These are phyloP conservation scores for Vireo griseus DNA, from an alignment of 2,797 vertebrate species.

Conservation along the genomic window DNA sequence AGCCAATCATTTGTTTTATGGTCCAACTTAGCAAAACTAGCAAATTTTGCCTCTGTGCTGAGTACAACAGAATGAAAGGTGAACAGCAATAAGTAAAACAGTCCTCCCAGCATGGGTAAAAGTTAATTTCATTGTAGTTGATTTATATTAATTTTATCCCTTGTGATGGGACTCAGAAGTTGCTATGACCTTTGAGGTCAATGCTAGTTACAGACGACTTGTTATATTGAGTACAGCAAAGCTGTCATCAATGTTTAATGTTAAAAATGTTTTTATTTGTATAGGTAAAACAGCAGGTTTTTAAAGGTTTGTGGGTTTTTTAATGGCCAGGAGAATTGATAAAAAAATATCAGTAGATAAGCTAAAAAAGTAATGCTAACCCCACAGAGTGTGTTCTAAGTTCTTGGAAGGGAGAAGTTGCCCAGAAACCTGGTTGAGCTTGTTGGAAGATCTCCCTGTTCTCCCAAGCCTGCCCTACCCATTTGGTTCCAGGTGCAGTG, in stretches of 20 bases:
- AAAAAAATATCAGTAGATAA: not conserved
- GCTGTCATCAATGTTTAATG: not conserved
- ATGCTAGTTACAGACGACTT: not conserved
- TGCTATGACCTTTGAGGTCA: not conserved
- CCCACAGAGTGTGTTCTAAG: not conserved
- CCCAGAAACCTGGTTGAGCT: not conserved
- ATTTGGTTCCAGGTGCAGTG: not conserved
- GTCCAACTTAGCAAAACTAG: not conserved
- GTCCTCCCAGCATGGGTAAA: not conserved
- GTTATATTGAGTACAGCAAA: not conserved
- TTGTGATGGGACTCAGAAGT: not conserved
- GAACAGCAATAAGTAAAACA: not conserved
- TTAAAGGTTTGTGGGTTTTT: not conserved
- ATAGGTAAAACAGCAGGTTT: accelerated
- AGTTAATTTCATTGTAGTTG: not conserved
- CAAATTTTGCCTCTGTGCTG: not conserved
- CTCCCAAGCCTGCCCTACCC: not conserved
- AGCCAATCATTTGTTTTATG: not conserved
- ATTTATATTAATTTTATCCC: not conserved
- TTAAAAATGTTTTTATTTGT: not conserved
- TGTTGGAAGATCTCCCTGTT: not conserved
- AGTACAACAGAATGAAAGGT: not conserved
- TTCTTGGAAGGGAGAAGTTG: not conserved
- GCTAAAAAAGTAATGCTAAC: not conserved
- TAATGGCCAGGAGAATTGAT: not conserved